phyloP scores from a whole-genome alignment of 2,797 vertebrate genomes.

The Urosaurus nigricauda region DNA sequence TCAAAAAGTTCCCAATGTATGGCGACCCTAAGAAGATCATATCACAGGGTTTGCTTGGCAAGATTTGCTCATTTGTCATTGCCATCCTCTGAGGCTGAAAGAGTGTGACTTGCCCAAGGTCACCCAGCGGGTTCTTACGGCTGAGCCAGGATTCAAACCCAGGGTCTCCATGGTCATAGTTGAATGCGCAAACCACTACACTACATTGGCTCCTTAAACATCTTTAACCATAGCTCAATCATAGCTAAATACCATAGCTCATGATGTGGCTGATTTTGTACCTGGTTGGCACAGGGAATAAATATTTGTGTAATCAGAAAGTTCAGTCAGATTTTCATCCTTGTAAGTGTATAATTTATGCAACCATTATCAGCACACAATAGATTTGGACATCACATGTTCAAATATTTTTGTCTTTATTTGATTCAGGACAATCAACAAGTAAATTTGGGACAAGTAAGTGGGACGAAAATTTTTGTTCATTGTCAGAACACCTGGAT shows the following conservation, averaged over 20 bases:
- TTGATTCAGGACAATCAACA: conserved; percentile 3
- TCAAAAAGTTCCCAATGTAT: no score
- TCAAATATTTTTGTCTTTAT: not conserved
- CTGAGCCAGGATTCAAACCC: no score
- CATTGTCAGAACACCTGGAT: not conserved
- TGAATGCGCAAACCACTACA: no score
- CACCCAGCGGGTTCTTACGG: no score
- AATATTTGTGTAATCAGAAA: not conserved
- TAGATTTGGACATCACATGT: not conserved
- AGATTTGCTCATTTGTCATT: no score
- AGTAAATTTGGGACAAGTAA: not conserved
- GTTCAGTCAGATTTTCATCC: not conserved
- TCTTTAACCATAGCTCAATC: not conserved
- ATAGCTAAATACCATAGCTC: not conserved
- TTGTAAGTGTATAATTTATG: not conserved
- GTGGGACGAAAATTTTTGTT: not conserved
- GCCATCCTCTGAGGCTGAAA: no score
- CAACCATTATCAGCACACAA: not conserved
- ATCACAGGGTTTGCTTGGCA: no score
- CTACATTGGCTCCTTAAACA: no score
- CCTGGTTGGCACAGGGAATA: not conserved
- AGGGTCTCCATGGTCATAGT: no score
- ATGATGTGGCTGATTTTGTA: not conserved
- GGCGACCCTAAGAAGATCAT: no score
- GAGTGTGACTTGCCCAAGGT: no score